Conservation (phyloP, 2,888 invertebrate species). For the Drosophila suboccidentalis region DNA sequence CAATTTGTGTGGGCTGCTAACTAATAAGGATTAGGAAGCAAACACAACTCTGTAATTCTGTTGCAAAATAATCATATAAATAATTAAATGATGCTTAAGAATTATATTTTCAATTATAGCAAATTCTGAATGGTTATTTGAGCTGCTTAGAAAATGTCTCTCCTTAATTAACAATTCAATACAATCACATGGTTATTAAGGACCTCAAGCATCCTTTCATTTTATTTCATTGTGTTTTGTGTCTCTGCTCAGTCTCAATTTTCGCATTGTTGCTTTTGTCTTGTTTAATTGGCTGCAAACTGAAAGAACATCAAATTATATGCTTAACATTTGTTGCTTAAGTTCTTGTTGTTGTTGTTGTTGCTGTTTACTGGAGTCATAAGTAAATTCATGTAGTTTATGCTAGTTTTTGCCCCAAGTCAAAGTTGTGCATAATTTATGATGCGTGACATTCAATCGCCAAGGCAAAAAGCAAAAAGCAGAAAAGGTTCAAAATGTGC, state of each 20-base stretch:
- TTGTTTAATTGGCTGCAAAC: constrained; percentile 34
- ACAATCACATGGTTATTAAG: background rate
- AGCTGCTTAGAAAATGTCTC: background rate
- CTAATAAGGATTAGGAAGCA: background rate
- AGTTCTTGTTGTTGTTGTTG: constrained; percentile 14
- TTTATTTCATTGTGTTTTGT: constrained; percentile 12
- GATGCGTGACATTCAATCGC: constrained; percentile 82
- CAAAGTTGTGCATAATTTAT: constrained; percentile 82
- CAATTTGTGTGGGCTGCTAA: background rate
- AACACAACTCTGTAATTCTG: background rate
- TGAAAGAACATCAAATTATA: constrained; percentile 50
- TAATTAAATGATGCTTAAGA: background rate
- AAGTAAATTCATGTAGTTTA: constrained; percentile 48
- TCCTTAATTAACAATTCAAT: constrained; percentile 4
- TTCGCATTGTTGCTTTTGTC: constrained; percentile 6
- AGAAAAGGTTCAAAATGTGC: constrained; percentile 58
- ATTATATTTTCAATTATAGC: background rate
- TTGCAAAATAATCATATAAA: background rate
- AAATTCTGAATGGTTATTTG: background rate
- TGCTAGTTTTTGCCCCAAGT: constrained; percentile 62
- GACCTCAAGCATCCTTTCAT: background rate
- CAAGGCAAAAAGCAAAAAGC: constrained; percentile 20
- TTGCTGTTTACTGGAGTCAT: constrained; percentile 14
- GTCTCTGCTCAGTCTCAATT: background rate
- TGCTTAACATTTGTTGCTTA: constrained; percentile 21